Conservation (phyloP, 2,888 invertebrate genomes). For the Cremastinae sp. region DNA sequence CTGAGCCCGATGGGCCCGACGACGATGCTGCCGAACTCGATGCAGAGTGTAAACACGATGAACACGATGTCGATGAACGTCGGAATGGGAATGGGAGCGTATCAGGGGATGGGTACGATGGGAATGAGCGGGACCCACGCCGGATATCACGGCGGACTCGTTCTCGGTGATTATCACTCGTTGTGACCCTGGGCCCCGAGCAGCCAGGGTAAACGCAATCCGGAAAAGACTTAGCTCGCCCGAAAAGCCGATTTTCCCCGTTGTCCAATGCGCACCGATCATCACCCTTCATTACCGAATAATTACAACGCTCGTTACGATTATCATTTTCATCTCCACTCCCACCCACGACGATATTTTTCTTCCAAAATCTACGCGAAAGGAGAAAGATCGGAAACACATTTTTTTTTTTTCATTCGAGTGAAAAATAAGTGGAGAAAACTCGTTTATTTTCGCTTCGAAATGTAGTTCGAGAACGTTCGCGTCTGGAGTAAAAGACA, state of each 20-base stretch:
- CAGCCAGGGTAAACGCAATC: slow-evolving; percentile 75
- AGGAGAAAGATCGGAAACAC: too few relatives aligned
- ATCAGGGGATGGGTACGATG: slow-evolving; percentile 79
- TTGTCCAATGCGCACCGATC: too few relatives aligned
- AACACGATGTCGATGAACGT: slow-evolving; percentile 79
- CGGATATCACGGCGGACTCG: slow-evolving; percentile 78
- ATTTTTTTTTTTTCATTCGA: too few relatives aligned
- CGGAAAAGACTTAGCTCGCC: slow-evolving; percentile 74
- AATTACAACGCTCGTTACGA: too few relatives aligned
- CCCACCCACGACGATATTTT: too few relatives aligned
- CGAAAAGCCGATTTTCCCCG: not conserved
- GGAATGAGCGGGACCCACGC: slow-evolving; percentile 77
- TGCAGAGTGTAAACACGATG: slow-evolving; percentile 79
- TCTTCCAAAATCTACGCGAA: too few relatives aligned
- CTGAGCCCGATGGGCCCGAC: slow-evolving; percentile 78
- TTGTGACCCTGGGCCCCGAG: slow-evolving; percentile 80
- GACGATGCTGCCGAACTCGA: slow-evolving; percentile 77
- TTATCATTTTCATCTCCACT: too few relatives aligned
- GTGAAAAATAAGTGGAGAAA: too few relatives aligned
- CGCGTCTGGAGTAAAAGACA: slow-evolving; percentile 69
- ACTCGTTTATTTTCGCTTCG: not conserved
- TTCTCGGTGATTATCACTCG: slow-evolving; percentile 78
- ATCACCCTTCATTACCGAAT: not conserved
- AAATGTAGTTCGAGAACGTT: too few relatives aligned
- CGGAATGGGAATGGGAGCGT: slow-evolving; percentile 78